Evolutionary conservation across 2,113 vertebrate species (phyloP).

Genomic region (Erpornis zantholeuca): DNA sequence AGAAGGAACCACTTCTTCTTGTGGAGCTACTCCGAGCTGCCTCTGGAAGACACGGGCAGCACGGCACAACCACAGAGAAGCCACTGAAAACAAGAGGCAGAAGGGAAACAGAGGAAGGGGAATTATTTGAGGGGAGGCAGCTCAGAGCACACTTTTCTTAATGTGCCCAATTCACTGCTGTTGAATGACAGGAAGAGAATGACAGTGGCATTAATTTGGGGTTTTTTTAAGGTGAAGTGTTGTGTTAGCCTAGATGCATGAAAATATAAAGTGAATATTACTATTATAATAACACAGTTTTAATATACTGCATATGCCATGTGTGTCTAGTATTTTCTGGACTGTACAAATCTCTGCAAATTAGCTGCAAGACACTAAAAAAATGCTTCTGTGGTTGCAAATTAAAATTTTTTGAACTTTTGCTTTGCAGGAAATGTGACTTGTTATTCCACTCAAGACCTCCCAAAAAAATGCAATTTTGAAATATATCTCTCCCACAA

Average conservation of each 20-base stretch:
- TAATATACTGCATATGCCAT: background rate
- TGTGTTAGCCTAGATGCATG: background rate
- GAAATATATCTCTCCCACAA: slow-evolving; percentile 41
- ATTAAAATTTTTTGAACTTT: slow-evolving; percentile 26
- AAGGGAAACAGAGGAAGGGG: background rate
- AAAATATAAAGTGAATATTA: background rate
- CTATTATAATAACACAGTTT: background rate
- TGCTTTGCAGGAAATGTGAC: slow-evolving; percentile 32
- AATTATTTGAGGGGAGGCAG: background rate
- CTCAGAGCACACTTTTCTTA: background rate
- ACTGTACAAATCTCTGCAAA: background rate
- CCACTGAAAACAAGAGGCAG: background rate
- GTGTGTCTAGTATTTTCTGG: background rate
- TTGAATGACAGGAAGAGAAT: background rate
- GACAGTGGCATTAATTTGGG: background rate
- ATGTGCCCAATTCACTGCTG: background rate
- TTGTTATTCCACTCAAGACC: background rate
- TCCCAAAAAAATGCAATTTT: background rate
- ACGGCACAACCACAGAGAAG: background rate
- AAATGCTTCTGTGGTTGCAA: slow-evolving; percentile 23
- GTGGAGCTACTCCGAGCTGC: background rate
- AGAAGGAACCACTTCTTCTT: background rate
- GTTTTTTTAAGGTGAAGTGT: background rate
- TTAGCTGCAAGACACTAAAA: background rate
- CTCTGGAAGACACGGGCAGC: background rate